Base-by-base conservation (phyloP, 2,797 vertebrate species). In the Pampus argenteus region DNA sequence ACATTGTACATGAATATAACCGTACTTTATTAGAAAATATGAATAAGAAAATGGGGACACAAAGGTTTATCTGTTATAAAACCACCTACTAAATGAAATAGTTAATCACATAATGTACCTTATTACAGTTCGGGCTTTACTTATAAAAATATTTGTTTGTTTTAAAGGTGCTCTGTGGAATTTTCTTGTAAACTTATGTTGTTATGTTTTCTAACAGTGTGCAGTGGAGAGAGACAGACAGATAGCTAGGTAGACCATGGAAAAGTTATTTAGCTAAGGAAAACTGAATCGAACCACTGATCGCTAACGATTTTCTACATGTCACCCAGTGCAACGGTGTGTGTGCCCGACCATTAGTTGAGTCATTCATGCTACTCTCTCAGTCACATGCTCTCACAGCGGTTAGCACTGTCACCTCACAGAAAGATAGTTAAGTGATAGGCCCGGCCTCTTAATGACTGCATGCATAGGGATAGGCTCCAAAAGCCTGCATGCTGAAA, bases 401-500 rank as follows among this genome's bases (percentile, higher is more conserved):
- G 26, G 51, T 64, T 45, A 34, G 50, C 25, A 44, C 48, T 54
- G 48, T 67, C 9, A 56, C 49, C 9, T 65, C 51, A 50, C 63
- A 28, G 18, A 52, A 61, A 42, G 26, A 26, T n/a, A 22, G 6
- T 63, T 18, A 51, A 50, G 20, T 31, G 26, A 55, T 15, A 51
- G 51, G 57, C 40, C 29, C 15, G 28, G 31, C 61, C 56, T 29
- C 58, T 44, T 49, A 25, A 17, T 60, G 45, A 48, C 25, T 20
- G 17, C 54, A 71, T 17, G 34, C 49, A n/a, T n/a, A 45, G 22
- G 45, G n/a, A 26, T 52, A 31, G 48, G 28, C 31, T 42, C 22
- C 17, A 18, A 44, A 64, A 48, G 20, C 17, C 45, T n/a, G 57
- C 44, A n/a, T 2, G 6, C 13, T 56, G 42, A 50, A 34, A 20